These are phyloP conservation scores for Caracal caracal DNA, from an alignment of 2,113 vertebrate species.

Conservation along the genomic window DNA sequence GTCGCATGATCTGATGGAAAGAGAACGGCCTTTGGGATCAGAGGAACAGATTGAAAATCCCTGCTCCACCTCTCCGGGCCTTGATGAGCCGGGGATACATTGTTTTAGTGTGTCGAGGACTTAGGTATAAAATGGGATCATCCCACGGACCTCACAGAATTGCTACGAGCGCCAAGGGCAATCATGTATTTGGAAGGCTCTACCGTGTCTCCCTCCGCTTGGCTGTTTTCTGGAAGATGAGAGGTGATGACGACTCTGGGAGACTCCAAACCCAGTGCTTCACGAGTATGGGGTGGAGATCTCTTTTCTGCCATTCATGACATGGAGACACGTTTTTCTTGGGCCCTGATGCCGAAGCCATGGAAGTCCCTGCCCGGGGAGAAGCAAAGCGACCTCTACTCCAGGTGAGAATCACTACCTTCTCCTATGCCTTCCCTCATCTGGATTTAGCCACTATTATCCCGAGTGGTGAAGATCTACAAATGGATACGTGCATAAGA, in stretches of 20 bases:
- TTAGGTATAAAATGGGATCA: background rate
- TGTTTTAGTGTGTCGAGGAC: background rate
- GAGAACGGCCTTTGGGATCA: background rate
- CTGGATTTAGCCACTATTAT: background rate
- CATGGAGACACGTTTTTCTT: background rate
- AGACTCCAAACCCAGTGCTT: background rate
- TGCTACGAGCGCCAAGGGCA: background rate
- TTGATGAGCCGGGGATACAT: background rate
- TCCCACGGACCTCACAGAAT: background rate
- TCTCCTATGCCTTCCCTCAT: background rate
- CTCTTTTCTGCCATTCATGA: background rate
- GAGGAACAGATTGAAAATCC: background rate
- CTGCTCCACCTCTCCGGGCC: background rate
- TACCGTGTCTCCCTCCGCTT: background rate
- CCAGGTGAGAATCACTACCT: background rate
- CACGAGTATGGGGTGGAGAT: background rate
- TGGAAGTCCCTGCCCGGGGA: background rate
- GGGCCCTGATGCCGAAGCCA: background rate
- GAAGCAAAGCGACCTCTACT: background rate
- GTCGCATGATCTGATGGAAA: background rate
- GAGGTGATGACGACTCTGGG: background rate
- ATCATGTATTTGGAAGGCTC: background rate
- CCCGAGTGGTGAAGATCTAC: background rate
- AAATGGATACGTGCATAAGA: background rate
- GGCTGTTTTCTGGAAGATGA: background rate